Evolutionary conservation across 2,113 vertebrate genomes (phyloP), one percentile per base, ranked within the genome.

Genomic region (Rhinolophus ferrumequinum): DNA sequence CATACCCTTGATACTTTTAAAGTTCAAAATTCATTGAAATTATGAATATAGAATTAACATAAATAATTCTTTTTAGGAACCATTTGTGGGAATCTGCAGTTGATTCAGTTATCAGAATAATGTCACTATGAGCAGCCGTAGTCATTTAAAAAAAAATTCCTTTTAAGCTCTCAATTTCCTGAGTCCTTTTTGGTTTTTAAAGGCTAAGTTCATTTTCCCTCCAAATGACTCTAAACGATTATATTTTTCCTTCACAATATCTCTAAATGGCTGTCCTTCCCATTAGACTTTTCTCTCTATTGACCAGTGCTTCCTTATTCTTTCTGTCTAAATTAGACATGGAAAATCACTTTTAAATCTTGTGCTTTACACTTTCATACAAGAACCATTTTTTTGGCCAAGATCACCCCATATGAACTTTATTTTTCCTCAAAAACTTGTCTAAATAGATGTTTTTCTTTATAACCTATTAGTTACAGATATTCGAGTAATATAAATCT

Each of bases 111-210:
- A 41, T 73, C 10, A 22, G 50, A 81, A 94, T 64, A 62, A 88
- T 47, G 50, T 62, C 44, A 60, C 58, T 70, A 5, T 73, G 52
- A 72, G 8, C 7, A 80, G 18, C 28, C 88, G 66, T 7, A 88
- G 28, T 80, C 30, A 69, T 92, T 90, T 93, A 26, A 58, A 56
- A 54, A 33, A 79, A 70, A 76, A 35, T 35, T 50, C 21, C 60
- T 89, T 80, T 94, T 75, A 85, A 85, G 12, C 50, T 92, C 52
- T 85, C 66, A 64, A 50, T 90, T 94, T 92, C 26, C 58, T 64
- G 72, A 90, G 28, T 76, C 5, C 35, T 33, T 89, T 92, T 69
- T 44, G 21, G 24, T 60, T 88, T 81, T 70, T 82, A 47, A 89
- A 58, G 30, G 70, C 8, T 41, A 92, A 33, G 35, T 41, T 84